Percentiles rank a stretch among this genome's conserved stretches.
phyloP scores from a whole-genome alignment of 2,797 vertebrate species.

The Coregonus suidteri region DNA sequence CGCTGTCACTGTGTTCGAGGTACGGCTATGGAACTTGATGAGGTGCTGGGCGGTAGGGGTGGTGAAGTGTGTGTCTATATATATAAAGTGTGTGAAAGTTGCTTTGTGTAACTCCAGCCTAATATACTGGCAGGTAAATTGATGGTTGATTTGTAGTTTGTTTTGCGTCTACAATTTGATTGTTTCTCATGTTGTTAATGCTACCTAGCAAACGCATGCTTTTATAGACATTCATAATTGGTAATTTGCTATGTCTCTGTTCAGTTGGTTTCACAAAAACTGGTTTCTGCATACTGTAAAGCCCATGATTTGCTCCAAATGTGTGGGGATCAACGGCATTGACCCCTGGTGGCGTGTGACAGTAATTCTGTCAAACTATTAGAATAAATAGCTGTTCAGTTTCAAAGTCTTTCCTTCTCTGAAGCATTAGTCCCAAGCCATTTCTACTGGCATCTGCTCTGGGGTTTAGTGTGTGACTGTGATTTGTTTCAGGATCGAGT shows the following conservation, averaged over 20 bases:
- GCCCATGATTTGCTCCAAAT: neutral
- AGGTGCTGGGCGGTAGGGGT: neutral
- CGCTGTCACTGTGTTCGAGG: slow-evolving; percentile 95
- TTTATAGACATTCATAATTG: neutral
- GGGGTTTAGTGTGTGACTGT: neutral
- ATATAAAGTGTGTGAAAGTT: no score
- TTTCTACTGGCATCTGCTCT: neutral
- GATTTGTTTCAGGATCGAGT: slow-evolving; percentile 83
- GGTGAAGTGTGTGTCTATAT: no score
- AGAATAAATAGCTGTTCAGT: neutral
- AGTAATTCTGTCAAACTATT: neutral
- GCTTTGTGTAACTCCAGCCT: neutral
- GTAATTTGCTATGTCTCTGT: neutral
- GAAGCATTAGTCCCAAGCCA: neutral
- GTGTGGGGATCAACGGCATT: neutral
- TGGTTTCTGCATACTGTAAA: neutral
- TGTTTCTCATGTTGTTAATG: neutral
- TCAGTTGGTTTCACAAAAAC: neutral
- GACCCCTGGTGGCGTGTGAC: neutral
- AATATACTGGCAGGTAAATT: neutral
- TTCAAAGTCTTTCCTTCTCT: neutral
- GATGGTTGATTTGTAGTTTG: neutral
- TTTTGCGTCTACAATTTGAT: neutral
- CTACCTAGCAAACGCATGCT: neutral
- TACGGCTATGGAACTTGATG: slow-evolving; percentile 55